Base-by-base conservation (phyloP, 2,797 vertebrate genomes). In the Cyclopterus lumpus region DNA sequence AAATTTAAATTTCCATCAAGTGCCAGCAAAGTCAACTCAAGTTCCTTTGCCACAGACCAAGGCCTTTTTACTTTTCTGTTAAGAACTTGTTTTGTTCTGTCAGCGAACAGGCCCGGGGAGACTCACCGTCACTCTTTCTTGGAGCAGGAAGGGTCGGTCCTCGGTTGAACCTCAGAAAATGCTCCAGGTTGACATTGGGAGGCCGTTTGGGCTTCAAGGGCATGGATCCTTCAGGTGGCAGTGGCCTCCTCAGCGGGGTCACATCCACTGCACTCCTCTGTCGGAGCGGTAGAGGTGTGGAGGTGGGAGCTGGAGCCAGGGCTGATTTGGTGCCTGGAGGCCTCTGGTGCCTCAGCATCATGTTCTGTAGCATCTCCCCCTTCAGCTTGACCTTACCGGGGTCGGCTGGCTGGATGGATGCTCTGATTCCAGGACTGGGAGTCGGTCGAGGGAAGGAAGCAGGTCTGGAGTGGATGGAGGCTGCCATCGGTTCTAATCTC, bases 171-270 rank as follows among this genome's bases (percentile, higher is more conserved):
- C 24, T 87, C 49, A 16, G 3, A 34, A 70, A 93, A 2, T 77
- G 86, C 59, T 95, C 92, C 76, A 96, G 86, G 70, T 91, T 91
- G 62, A 96, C 92, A 3, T 18, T 42, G 0, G 92, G 93, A 24
- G 96, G 96, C 3, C 96, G 91, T 81, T 86, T 95, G 46, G 95
- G 95, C 80, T 96, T 96, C 30, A 89, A 7, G 4, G 95, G 95
- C 34, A 68, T 42, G 1, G 77, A 83, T 6, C 93, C 92, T 32
- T 92, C 90, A 1, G 75, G 67, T 8, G 95, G 95, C 30, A 96
- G 81, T 5, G 92, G 90, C 69, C 66, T 94, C 74, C 92, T 92
- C n/a, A 95, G 91, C 0, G 96, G 96, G 10, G 66, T 69, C 60
- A 94, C 93, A 0, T 94, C 91, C 1, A 77, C 86, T 0, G 73